These are phyloP conservation scores for fruit fly (Drosophila melanogaster) DNA, from an alignment of 1,140 invertebrate species.

Conservation along the genomic window Release_6_plus_ISO1_MT NC_004354.4:803501-804000, in stretches of 20 bases:
- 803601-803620: too few species aligned
- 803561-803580: too few species aligned
- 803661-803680: too few species aligned
- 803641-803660: too few species aligned
- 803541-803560: too few species aligned
- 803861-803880: neutral
- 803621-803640: too few species aligned
- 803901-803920: neutral
- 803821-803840: neutral
- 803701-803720: too few species aligned
- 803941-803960: slow-evolving; percentile 74
- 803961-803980: slow-evolving; percentile 63
- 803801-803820: neutral
- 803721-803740: neutral
- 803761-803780: slow-evolving; percentile 18
- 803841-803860: slow-evolving; percentile 1
- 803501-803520: too few species aligned
- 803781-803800: slow-evolving; percentile 9
- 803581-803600: too few species aligned
- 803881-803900: neutral
- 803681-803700: too few species aligned
- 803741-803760: slow-evolving; percentile 29
- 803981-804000: slow-evolving; percentile 54
- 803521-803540: too few species aligned
- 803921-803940: slow-evolving; percentile 74